Conservation (phyloP, 2,113 vertebrate species). For the Pituophis catenifer region DNA sequence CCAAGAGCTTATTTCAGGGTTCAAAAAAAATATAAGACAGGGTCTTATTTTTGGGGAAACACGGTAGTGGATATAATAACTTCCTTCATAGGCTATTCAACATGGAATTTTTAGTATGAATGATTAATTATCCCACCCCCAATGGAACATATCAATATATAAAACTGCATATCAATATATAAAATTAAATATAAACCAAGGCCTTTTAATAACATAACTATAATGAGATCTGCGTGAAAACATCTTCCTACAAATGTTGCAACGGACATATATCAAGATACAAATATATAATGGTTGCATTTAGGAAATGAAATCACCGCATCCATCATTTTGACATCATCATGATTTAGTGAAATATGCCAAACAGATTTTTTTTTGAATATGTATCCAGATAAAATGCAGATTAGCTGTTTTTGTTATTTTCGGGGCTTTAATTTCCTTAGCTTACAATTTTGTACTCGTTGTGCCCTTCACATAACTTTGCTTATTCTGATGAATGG, state of each 20-base stretch:
- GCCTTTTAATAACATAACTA: conserved; percentile 59
- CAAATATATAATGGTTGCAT: neutral
- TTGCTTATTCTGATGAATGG: neutral
- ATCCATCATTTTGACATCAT: neutral
- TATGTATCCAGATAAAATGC: neutral
- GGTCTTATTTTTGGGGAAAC: too few species aligned
- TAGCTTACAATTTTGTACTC: neutral
- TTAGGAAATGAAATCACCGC: neutral
- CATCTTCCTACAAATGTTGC: neutral
- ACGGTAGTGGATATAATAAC: neutral
- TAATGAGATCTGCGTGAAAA: neutral
- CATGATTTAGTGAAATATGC: neutral
- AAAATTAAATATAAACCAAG: conserved; percentile 65
- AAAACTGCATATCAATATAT: conserved; percentile 56
- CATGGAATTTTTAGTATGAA: conserved; percentile 43
- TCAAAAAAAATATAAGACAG: too few species aligned
- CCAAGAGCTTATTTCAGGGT: too few species aligned
- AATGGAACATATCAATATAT: conserved; percentile 15
- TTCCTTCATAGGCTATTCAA: conserved; percentile 1
- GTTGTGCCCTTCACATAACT: neutral
- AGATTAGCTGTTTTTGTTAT: neutral
- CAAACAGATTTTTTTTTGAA: neutral
- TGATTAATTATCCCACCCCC: conserved; percentile 65
- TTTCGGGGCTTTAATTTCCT: neutral
- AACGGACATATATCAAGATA: neutral